Evolutionary conservation across 2,797 vertebrate genomes (phyloP).

Genomic region (Prionace glauca): DNA sequence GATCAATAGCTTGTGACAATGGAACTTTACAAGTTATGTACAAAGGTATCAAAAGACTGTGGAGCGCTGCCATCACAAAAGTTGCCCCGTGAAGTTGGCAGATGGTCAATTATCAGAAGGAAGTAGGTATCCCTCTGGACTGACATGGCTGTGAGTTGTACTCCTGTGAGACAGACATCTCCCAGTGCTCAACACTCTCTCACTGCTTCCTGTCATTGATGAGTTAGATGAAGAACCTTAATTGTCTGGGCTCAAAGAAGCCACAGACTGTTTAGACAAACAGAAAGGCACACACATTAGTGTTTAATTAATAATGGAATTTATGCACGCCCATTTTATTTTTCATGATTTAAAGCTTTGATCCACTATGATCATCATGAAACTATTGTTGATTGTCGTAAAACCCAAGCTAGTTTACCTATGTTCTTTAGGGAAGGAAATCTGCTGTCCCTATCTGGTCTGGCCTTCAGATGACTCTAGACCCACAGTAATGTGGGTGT

Average conservation of each 20-base stretch:
- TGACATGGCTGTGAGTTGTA: neutral
- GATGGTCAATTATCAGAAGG: neutral
- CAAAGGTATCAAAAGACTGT: neutral
- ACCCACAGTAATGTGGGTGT: too few relatives aligned
- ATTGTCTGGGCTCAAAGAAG: neutral
- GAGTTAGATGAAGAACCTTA: neutral
- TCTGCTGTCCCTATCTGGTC: too few relatives aligned
- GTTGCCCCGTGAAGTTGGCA: neutral
- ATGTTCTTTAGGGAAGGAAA: too few relatives aligned
- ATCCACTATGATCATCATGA: neutral
- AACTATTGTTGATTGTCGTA: too few relatives aligned
- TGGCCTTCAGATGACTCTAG: too few relatives aligned
- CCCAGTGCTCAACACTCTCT: neutral
- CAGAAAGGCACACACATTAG: neutral
- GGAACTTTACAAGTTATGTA: neutral
- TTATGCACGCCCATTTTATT: neutral
- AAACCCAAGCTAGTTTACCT: too few relatives aligned
- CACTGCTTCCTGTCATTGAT: neutral
- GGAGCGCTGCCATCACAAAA: neutral
- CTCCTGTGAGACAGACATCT: neutral
- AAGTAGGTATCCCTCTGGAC: neutral
- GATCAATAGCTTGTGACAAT: neutral
- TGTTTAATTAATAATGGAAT: conserved; percentile 21
- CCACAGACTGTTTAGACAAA: neutral
- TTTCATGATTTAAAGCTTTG: conserved; percentile 23